Evolutionary conservation across 2,113 vertebrate species (phyloP), one percentile per base, ranked within the genome.

Genomic region (Brachyistius frenatus): DNA sequence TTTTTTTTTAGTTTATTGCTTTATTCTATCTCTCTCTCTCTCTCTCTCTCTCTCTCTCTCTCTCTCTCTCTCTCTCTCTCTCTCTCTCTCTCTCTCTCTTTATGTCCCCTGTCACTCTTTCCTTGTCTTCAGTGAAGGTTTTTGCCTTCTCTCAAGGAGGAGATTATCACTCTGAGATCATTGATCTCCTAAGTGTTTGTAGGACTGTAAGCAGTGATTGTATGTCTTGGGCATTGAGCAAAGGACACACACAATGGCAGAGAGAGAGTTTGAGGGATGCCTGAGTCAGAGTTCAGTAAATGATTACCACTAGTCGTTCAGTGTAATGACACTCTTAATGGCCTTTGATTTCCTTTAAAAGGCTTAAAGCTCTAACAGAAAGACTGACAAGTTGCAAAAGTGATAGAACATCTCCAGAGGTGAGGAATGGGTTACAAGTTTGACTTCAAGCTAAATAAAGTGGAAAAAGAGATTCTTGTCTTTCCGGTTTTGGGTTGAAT

Each of bases 111-210:
- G 72, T 85, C 80, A 92, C 86, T 88, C 74, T 86, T 85, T 86
- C 85, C 91, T 81, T 80, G 83, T 90, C 67, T 89, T 68, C 87
- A 88, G 90, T 49, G 89, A 94, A 94, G 93, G 90, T 47, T 86
- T 81, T 85, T 89, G 86, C 89, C 92, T 90, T 95, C 95, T 94
- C 93, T 96, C 94, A 95, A 93, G 93, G 89, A 86, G 83, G 86
- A 94, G 93, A 95, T 96, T 94, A 95, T 95, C 93, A 85, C 93
- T 92, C 89, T 90, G 79, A 76, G 83, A 78, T 85, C 93, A 93
- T 93, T 93, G 94, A 95, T 95, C 88, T 89, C 57, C 67, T 83
- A 85, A 81, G 78, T 85, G 70, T 88, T 88, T 83, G 80, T 66
- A 69, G 55, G 81, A 70, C 86, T 74, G 74, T 79, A 72, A 92